These are phyloP conservation scores for Apoda limacodes DNA, from an alignment of 2,888 invertebrate species.

Conservation along the genomic window DNA sequence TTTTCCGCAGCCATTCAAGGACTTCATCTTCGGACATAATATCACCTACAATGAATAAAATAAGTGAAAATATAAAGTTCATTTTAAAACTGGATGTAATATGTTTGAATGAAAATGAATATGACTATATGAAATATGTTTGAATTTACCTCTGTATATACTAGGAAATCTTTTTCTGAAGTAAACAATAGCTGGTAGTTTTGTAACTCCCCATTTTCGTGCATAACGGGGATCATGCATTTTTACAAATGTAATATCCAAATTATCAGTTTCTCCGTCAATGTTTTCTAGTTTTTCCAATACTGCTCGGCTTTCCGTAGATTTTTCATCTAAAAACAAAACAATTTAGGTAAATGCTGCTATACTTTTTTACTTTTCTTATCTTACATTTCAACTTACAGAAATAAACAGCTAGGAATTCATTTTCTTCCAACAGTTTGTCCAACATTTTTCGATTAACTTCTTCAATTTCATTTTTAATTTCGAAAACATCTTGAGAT, in stretches of 20 bases:
- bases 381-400: constrained; percentile 74
- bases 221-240: constrained; percentile 93
- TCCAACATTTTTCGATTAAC: constrained; percentile 97
- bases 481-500: constrained; percentile 94
- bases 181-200: constrained; percentile 91
- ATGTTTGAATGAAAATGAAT: neutral
- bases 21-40: constrained; percentile 87
- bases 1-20: constrained; percentile 92
- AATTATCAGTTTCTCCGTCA: constrained; percentile 93
- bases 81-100: neutral
- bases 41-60: constrained; percentile 72
- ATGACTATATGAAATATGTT: neutral
- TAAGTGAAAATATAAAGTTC: neutral
- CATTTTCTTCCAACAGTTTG: constrained; percentile 93
- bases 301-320: constrained; percentile 85
- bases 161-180: constrained; percentile 93
- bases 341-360: neutral
- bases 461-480: constrained; percentile 97
- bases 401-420: constrained; percentile 94
- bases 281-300: constrained; percentile 91
- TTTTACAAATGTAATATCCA: constrained; percentile 95
- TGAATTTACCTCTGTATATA: constrained; percentile 82
- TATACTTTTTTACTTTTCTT: neutral
- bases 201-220: constrained; percentile 93
- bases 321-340: constrained; percentile 78